phyloP scores from a whole-genome alignment of 2,797 vertebrate genomes.

The Sciurus carolinensis region DNA sequence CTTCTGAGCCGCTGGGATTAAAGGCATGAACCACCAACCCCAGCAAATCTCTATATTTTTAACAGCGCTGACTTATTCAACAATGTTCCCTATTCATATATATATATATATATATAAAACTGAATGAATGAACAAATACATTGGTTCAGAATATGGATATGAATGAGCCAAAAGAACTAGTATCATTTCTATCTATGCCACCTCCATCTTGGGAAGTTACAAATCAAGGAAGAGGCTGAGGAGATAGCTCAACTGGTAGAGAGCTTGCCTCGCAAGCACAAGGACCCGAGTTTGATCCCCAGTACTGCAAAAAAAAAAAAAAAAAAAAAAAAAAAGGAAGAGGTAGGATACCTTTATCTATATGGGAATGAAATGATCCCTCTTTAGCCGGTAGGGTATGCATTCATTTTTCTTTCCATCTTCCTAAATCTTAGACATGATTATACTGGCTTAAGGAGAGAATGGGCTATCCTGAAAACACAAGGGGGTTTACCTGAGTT shows the following conservation, averaged over 20 bases:
- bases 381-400: background rate
- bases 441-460: background rate
- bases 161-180: background rate
- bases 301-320: no score
- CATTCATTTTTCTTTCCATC: background rate
- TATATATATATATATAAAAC: background rate
- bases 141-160: background rate
- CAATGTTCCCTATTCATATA: background rate
- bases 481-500: background rate
- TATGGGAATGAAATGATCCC: background rate
- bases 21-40: no score
- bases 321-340: background rate
- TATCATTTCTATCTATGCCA: background rate
- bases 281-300: no score
- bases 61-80: slow-evolving; percentile 34
- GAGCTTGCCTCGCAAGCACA: no score
- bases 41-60: background rate
- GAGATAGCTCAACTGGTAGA: no score
- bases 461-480: background rate
- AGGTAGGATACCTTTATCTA: background rate
- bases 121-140: slow-evolving; percentile 13
- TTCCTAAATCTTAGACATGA: background rate
- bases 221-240: background rate
- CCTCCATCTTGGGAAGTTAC: background rate
- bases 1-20: no score